Conservation (phyloP, 2,797 vertebrate species). For the Enteromius argenteus region DNA sequence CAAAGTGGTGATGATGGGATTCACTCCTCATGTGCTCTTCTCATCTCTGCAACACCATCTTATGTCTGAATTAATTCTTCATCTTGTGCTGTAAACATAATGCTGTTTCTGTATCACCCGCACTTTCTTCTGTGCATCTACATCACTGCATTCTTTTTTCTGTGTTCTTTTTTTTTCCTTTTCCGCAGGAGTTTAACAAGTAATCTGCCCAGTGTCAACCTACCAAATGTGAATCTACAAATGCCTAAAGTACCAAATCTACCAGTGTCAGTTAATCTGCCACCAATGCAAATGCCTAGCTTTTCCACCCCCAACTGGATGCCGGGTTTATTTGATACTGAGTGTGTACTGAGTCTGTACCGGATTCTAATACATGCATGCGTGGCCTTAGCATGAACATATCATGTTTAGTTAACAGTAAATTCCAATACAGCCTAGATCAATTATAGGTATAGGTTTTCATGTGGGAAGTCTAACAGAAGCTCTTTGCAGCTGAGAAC, state of each 20-base stretch:
- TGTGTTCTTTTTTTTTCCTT: slow-evolving; percentile 89
- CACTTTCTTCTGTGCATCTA: slow-evolving; percentile 37
- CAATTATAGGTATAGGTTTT: neutral
- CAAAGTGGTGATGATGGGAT: slow-evolving; percentile 24
- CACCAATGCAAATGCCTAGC: slow-evolving; percentile 94
- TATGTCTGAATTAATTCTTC: slow-evolving; percentile 36
- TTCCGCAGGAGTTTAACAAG: slow-evolving; percentile 94
- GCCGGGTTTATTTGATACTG: slow-evolving; percentile 90
- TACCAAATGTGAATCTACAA: slow-evolving; percentile 92
- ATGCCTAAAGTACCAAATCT: slow-evolving; percentile 95
- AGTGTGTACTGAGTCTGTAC: slow-evolving; percentile 91
- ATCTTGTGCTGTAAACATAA: slow-evolving; percentile 33
- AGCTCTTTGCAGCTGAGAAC: neutral
- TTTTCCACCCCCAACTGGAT: slow-evolving; percentile 95
- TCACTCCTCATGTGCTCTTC: neutral
- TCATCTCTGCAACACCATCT: slow-evolving; percentile 16
- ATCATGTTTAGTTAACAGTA: slow-evolving; percentile 67
- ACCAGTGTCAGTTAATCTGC: slow-evolving; percentile 91
- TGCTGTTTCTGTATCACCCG: slow-evolving; percentile 23
- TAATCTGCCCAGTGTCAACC: slow-evolving; percentile 95
- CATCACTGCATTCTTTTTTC: slow-evolving; percentile 74
- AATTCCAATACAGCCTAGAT: neutral
- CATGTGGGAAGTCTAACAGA: too few relatives aligned
- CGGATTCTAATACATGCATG: slow-evolving; percentile 34
- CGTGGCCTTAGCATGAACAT: slow-evolving; percentile 68